A percentile compares a stretch with the other conserved stretches of the same genome.
Conservation (phyloP, 2,113 vertebrate species). For the Micronycteris hirsuta region DNA sequence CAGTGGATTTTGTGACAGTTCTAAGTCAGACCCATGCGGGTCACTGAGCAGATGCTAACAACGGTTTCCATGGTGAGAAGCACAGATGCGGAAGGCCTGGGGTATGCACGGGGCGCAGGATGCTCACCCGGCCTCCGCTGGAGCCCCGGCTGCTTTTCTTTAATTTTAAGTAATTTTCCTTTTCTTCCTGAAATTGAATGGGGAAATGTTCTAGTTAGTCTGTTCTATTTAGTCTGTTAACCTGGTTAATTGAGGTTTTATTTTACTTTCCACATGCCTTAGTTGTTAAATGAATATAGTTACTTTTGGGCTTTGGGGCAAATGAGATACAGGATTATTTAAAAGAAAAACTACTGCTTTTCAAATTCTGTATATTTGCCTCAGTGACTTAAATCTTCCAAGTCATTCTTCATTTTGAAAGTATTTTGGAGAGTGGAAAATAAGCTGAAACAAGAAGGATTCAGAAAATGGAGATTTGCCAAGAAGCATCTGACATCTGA, state of each 20-base stretch:
- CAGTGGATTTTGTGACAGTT: background rate
- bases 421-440: background rate
- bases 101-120: background rate
- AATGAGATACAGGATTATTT: background rate
- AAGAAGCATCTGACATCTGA: background rate
- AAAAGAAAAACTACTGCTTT: background rate
- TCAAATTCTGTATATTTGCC: constrained; percentile 1
- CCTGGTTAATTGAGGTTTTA: background rate
- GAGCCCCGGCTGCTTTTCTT: background rate
- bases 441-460: background rate
- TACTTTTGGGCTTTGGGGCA: background rate
- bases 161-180: background rate
- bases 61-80: accelerated
- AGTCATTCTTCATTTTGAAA: constrained; percentile 28
- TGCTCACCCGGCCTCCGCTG: background rate
- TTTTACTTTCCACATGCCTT: background rate
- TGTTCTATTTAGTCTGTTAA: background rate
- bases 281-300: background rate
- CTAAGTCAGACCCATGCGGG: accelerated
- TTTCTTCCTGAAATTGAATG: background rate
- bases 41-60: accelerated
- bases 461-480: background rate
- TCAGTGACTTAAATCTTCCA: background rate
- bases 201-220: background rate
- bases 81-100: accelerated